These are phyloP conservation scores for Xiphias gladius DNA, from an alignment of 2,113 vertebrate species.

Conservation along the genomic window DNA sequence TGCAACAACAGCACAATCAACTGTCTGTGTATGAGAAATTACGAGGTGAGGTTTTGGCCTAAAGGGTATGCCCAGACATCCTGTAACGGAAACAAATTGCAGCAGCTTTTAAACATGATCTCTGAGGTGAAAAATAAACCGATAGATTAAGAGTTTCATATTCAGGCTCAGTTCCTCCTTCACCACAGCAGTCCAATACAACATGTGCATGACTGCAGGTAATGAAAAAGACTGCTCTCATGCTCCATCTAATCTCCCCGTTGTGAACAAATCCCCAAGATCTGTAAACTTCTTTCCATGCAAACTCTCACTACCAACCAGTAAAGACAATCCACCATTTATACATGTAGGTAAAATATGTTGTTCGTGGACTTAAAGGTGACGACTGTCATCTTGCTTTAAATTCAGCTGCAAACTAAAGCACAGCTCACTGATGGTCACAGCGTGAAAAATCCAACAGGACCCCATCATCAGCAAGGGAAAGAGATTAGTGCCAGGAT, in stretches of 20 bases:
- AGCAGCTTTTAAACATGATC: slow-evolving; percentile 20
- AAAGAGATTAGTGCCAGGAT: background rate
- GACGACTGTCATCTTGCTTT: background rate
- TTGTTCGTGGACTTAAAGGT: background rate
- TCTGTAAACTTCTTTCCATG: background rate
- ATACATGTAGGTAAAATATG: background rate
- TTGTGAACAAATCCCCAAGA: background rate
- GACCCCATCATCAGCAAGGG: background rate
- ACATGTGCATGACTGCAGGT: slow-evolving; percentile 1
- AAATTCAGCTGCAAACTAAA: background rate
- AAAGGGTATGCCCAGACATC: slow-evolving; percentile 9
- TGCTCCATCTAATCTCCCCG: background rate
- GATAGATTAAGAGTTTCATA: slow-evolving; percentile 12
- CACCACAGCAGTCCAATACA: background rate
- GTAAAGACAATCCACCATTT: background rate
- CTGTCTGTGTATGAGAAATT: background rate
- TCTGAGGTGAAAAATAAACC: slow-evolving; percentile 20
- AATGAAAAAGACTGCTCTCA: slow-evolving; percentile 9
- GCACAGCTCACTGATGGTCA: background rate
- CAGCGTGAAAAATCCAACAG: slow-evolving; percentile 16
- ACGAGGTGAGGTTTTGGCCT: background rate
- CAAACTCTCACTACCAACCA: background rate
- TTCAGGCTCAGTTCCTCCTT: background rate
- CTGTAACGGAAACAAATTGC: slow-evolving; percentile 20
- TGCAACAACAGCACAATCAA: background rate